These are phyloP conservation scores for Thermophis baileyi DNA, from an alignment of 2,113 vertebrate genomes.

Conservation along the genomic window DNA sequence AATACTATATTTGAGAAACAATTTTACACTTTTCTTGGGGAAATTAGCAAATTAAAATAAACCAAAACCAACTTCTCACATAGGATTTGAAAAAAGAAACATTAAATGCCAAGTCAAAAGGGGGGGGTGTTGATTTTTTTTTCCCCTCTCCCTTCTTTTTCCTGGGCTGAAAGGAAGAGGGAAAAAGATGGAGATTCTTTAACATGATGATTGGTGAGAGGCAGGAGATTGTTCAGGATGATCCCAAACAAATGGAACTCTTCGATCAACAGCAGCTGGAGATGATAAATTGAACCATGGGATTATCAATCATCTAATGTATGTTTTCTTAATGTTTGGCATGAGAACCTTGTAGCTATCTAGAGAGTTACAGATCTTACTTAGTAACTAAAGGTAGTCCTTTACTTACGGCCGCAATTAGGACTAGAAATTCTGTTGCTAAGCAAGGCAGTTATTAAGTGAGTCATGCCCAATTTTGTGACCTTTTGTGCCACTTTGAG, in stretches of 20 bases:
- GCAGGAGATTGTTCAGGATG: not conserved
- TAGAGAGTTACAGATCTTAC: not conserved
- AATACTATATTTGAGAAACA: not conserved
- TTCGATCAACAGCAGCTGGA: not conserved
- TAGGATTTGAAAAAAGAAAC: not conserved
- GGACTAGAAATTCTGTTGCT: not conserved
- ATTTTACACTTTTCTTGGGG: not conserved
- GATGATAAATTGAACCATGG: not conserved
- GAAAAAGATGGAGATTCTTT: not conserved
- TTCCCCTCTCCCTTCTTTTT: not conserved
- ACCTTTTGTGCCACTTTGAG: not conserved
- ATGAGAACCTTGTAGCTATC: not conserved
- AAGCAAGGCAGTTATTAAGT: not conserved
- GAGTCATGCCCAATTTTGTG: not conserved
- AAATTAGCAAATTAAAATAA: not conserved
- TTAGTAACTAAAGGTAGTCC: not conserved
- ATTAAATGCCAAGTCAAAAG: not conserved
- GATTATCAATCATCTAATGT: not conserved
- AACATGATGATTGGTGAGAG: not conserved
- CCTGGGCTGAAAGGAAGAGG: not conserved
- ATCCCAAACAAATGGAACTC: not conserved
- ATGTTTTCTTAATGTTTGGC: not conserved
- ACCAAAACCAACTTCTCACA: not conserved
- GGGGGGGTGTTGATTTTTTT: fast-evolving
- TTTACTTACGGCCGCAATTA: not conserved